Evolutionary conservation across 2,113 vertebrate genomes (phyloP), one percentile per base, ranked within the genome.

Genomic region (Forbesichthys papilliferus): DNA sequence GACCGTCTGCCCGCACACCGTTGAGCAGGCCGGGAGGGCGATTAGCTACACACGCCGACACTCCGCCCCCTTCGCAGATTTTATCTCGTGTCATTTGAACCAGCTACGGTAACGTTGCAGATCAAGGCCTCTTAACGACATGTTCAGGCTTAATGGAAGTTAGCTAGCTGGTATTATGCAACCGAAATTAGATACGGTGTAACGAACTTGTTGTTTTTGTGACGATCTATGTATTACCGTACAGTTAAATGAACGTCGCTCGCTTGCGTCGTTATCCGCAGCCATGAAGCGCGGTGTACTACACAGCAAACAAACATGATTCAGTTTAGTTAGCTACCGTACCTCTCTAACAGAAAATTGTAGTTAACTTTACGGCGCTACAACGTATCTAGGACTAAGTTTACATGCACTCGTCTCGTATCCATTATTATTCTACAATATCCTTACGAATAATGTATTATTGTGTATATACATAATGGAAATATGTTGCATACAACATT

Each of bases 21-120:
- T 75, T 65, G 66, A 82, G 84, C 72, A 86, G 85, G 87, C 89
- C 86, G 73, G 77, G 89, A 80, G 72, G 33, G 52, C 48, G 59
- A 71, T 58, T 5, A 65, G 67, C 83, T 59, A 73, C 20, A 87
- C 80, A 77, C 77, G 64, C 84, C 86, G 84, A 66, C 61, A 72
- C 72, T 48, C 72, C 73, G 61, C 90, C 91, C 87, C 89, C 88
- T 88, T 83, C 86, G 84, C 88, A 84, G 87, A 60, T 65, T 82
- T 90, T 84, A 83, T 84, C 84, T 78, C 66, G 84, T 88, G 83
- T 86, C 88, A 88, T 82, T 78, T 83, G 82, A 86, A 81, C 75
- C 79, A 64, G 77, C 73, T 59, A 27, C 27, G 27, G 27, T 3
- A 72, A 85, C 85, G 77, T n/a, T 54, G 53, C 53, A 54, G 49